Conservation (phyloP, 2,888 invertebrate genomes). For the Danaus chrysippus region DNA sequence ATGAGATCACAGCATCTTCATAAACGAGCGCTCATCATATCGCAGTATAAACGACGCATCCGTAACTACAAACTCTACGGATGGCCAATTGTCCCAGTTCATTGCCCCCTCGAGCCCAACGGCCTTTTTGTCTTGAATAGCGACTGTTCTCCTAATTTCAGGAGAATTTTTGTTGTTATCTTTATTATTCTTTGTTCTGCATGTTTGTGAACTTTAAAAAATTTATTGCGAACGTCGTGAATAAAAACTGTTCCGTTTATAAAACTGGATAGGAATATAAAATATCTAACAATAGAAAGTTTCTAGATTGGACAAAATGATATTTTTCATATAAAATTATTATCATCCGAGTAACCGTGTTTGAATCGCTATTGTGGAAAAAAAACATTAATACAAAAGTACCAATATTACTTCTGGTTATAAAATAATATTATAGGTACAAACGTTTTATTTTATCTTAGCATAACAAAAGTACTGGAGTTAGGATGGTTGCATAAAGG, state of each 20-base stretch:
- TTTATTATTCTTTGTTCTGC: slow-evolving; percentile 25
- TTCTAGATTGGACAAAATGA: background rate
- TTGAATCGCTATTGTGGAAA: background rate
- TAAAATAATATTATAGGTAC: background rate
- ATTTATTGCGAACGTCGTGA: slow-evolving; percentile 5
- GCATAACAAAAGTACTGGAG: background rate
- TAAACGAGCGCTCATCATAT: slow-evolving; percentile 38
- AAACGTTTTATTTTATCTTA: background rate
- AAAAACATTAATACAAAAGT: slow-evolving; percentile 2
- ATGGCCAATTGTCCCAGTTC: slow-evolving; percentile 53
- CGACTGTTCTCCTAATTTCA: slow-evolving; percentile 39
- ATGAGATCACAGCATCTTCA: slow-evolving; percentile 9
- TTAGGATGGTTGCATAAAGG: background rate
- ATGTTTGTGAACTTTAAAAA: slow-evolving; percentile 1
- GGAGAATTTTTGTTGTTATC: slow-evolving; percentile 30
- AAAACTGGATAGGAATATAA: background rate
- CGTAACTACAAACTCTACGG: slow-evolving; percentile 48
- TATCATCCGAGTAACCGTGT: background rate
- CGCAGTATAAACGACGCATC: slow-evolving; percentile 43
- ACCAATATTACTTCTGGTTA: background rate
- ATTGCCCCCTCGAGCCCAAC: slow-evolving; percentile 53
- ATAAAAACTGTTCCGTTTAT: background rate
- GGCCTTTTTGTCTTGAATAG: slow-evolving; percentile 38
- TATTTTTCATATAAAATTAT: slow-evolving; percentile 5
- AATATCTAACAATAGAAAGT: background rate